Base-by-base conservation (phyloP, 2,113 vertebrate genomes). In the Peucedramus taeniatus region DNA sequence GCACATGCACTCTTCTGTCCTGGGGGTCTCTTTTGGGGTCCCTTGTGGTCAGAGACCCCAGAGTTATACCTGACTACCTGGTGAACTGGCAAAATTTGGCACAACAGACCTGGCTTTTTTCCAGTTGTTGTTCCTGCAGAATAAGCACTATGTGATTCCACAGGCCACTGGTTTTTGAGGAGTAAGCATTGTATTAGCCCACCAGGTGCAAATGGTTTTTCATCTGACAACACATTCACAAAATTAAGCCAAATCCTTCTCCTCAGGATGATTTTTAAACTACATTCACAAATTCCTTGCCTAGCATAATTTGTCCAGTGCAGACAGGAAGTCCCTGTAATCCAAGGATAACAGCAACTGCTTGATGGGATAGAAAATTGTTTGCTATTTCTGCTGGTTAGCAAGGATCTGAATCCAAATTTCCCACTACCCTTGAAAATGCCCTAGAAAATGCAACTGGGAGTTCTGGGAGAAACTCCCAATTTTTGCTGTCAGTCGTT, bases 1-100 rank as follows among this genome's bases (percentile, higher is more conserved):
- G 30, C 0, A 0, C 24, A 49, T 24, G 30, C 0, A 1, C n/a
- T 33, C 18, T 23, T 56, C 42, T 56, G 20, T 66, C 8, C 51
- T 50, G 20, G 7, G 6, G 7, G 13, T 66, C 42, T 42, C 83
- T 66, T 14, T 13, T 17, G 42, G 37, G 24, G 10, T 49, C 24
- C 15, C 8, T 40, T 30, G 12, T 30, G 30, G 30, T 49, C 24
- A 30, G 42, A 0, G 0, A 49, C 31, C 26, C 35, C 20, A 30
- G 13, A 57, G 35, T 31, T 26, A 26, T 11, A 42, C 16, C 24
- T 35, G 30, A 75, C 16, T 13, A 20, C 31, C 27, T 35, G 31
- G 13, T 66, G 83, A 86, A 35, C 35, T 26, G 21, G 37, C 31
- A 57, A 42, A 66, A 76, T 21, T 18, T 21, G 61, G 44, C 51